Evolutionary conservation across 2,888 invertebrate species (phyloP).

Genomic region (Epistrophe grossulariae): DNA sequence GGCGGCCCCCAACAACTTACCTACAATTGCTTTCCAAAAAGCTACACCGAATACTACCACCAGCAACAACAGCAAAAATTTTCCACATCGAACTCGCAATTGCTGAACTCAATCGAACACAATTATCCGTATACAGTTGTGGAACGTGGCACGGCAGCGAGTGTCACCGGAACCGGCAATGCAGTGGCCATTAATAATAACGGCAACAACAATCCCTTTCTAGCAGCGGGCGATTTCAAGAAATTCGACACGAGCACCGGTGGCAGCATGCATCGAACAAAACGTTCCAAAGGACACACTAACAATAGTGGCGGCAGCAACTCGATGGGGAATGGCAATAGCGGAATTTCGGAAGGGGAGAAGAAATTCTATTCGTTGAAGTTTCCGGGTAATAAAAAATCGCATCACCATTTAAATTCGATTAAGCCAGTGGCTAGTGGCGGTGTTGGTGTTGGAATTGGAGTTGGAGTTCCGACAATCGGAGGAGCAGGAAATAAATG

Average conservation of each 20-base stretch:
- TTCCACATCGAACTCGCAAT: conserved; percentile 79
- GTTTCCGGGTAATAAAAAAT: conserved; percentile 78
- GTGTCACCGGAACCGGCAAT: conserved; percentile 70
- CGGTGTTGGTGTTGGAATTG: conserved; percentile 3
- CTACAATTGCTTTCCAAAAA: conserved; percentile 83
- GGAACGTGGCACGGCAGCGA: conserved; percentile 77
- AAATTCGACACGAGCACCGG: conserved; percentile 79
- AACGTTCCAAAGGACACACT: conserved; percentile 75
- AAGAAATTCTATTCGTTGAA: conserved; percentile 83
- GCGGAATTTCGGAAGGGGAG: conserved; percentile 78
- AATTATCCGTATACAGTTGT: conserved; percentile 81
- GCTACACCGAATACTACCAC: conserved; percentile 83
- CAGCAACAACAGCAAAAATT: conserved; percentile 80
- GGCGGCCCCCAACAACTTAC: conserved; percentile 78
- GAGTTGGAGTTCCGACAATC: conserved; percentile 46
- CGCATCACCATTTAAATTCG: conserved; percentile 74
- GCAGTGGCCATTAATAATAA: conserved; percentile 76
- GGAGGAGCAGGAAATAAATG: conserved; percentile 78
- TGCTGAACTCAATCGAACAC: conserved; percentile 80
- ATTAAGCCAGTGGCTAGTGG: conserved; percentile 62
- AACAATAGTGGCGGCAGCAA: conserved; percentile 1
- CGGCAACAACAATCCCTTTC: conserved; percentile 81
- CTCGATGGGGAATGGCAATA: conserved; percentile 64
- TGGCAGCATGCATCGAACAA: conserved; percentile 79
- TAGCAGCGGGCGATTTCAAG: conserved; percentile 81